Evolutionary conservation across 2,113 vertebrate species (phyloP).

Genomic region (Microcebus lehilahytsara): DNA sequence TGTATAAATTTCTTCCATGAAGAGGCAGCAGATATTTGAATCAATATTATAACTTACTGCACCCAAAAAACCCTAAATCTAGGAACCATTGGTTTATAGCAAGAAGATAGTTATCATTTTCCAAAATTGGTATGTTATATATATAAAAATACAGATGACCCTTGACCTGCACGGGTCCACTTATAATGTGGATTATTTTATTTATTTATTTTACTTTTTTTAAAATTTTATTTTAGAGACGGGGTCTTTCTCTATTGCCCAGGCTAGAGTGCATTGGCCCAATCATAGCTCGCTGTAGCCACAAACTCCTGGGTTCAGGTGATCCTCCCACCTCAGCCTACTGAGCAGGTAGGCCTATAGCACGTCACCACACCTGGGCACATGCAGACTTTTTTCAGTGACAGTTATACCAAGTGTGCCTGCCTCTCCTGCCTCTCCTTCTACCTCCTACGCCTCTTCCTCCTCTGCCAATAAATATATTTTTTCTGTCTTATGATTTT

Average conservation of each 20-base stretch:
- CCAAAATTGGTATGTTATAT: not conserved
- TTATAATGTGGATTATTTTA: too few species aligned
- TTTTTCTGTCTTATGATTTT: not conserved
- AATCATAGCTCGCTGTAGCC: too few species aligned
- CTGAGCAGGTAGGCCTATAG: too few species aligned
- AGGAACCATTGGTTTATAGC: not conserved
- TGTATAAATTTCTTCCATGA: not conserved
- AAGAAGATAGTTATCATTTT: not conserved
- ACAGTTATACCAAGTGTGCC: not conserved
- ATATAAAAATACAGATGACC: not conserved
- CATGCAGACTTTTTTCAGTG: not conserved
- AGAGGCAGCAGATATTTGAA: not conserved
- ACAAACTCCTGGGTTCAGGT: too few species aligned
- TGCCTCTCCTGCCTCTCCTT: not conserved
- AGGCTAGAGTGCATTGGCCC: too few species aligned
- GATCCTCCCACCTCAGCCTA: too few species aligned
- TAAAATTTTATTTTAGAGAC: too few species aligned
- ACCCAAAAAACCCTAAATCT: not conserved
- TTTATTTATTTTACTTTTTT: too few species aligned
- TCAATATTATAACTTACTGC: not conserved
- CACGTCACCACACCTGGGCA: too few species aligned
- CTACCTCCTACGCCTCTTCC: not conserved
- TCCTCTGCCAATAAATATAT: not conserved
- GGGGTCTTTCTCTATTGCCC: too few species aligned
- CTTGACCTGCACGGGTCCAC: not conserved